phyloP scores from a whole-genome alignment of 1,140 invertebrate genomes.

The Magallana angulata region DNA sequence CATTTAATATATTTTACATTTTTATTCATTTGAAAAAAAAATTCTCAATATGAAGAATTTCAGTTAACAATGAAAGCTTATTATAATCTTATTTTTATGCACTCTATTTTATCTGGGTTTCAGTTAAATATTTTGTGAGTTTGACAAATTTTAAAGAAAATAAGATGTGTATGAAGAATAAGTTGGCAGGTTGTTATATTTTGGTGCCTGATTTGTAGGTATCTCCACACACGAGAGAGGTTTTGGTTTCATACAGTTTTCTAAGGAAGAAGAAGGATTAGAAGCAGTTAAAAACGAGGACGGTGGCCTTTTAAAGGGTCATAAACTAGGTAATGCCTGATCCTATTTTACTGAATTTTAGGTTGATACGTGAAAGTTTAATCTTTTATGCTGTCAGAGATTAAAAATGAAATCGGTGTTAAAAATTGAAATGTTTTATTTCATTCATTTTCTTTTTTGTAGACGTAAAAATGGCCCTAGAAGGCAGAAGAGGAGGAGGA shows the following conservation, averaged over 20 bases:
- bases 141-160: no score
- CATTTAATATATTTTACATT: neutral
- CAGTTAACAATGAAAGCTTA: no score
- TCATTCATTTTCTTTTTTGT: slow-evolving; percentile 55
- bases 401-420: no score
- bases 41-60: neutral
- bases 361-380: neutral
- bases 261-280: slow-evolving; percentile 86
- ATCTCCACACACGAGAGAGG: slow-evolving; percentile 82
- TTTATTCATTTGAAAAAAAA: neutral
- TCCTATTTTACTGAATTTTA: slow-evolving; percentile 36
- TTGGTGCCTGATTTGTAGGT: slow-evolving; percentile 59
- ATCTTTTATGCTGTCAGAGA: no score
- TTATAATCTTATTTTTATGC: no score
- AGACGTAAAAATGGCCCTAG: slow-evolving; percentile 83
- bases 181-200: no score
- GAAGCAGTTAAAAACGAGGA: slow-evolving; percentile 86
- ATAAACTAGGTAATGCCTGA: slow-evolving; percentile 81
- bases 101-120: no score
- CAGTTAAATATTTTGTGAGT: no score
- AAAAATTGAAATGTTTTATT: neutral
- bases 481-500: slow-evolving; percentile 73
- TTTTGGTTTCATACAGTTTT: slow-evolving; percentile 93
- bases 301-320: slow-evolving; percentile 86
- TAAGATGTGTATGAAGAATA: no score